Conservation (phyloP, 1,140 invertebrate species). For the Diprion similis region DNA sequence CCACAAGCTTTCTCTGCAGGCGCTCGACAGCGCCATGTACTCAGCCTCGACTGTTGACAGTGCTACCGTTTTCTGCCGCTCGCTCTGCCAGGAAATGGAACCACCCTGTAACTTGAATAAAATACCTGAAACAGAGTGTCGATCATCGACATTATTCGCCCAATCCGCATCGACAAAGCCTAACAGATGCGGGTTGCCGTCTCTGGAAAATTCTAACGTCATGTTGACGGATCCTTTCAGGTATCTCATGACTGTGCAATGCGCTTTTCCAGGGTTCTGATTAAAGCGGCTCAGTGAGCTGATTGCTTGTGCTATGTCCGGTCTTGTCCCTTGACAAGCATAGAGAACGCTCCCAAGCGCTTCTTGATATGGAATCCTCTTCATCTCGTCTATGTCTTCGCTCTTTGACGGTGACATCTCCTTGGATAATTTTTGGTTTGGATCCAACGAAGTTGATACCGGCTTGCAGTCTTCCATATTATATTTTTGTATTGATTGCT, state of each 20-base stretch:
- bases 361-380: conserved; percentile 32
- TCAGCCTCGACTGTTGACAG: conserved; percentile 37
- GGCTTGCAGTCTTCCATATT: conserved; percentile 18
- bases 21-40: conserved; percentile 33
- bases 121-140: conserved; percentile 22
- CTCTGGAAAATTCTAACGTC: conserved; percentile 31
- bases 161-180: conserved; percentile 55
- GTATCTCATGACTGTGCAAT: conserved; percentile 52
- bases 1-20: conserved; percentile 26
- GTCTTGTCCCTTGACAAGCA: conserved; percentile 40
- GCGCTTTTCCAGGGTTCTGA: conserved; percentile 30
- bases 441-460: conserved; percentile 18
- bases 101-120: conserved; percentile 27
- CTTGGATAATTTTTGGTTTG: no score
- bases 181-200: conserved; percentile 10
- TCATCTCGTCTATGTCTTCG: conserved; percentile 8
- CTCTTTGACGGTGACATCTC: neutral
- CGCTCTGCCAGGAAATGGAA: conserved; percentile 31
- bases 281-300: conserved; percentile 40
- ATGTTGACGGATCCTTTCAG: conserved; percentile 45
- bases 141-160: conserved; percentile 35
- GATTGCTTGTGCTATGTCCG: conserved; percentile 53
- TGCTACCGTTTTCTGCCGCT: conserved; percentile 33
- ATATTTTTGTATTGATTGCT: conserved; percentile 22
- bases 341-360: conserved; percentile 50